Base-by-base conservation (phyloP, 1,140 invertebrate species). In the Tetragnatha versicolor region DNA sequence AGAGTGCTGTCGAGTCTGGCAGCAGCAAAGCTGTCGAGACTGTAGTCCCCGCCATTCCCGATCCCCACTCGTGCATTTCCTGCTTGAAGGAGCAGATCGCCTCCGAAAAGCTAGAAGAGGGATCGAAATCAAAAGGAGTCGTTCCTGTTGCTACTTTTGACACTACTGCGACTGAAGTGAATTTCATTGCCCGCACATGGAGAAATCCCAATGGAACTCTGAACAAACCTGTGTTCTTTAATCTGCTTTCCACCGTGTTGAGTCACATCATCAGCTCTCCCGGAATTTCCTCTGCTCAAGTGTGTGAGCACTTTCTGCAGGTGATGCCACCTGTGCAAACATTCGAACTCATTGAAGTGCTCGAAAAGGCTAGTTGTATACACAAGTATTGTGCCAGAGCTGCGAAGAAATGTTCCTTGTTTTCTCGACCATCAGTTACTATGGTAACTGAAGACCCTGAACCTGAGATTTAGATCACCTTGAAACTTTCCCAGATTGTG, bases 141-240 rank as follows among this genome's bases (percentile, higher is more conserved):
- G n/a, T n/a, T n/a, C n/a, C n/a, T n/a, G n/a, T n/a, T n/a, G n/a
- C n/a, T n/a, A n/a, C n/a, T n/a, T n/a, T n/a, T n/a, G n/a, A n/a
- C n/a, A n/a, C n/a, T n/a, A n/a, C n/a, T n/a, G n/a, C n/a, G n/a
- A n/a, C n/a, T n/a, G n/a, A n/a, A n/a, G n/a, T n/a, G n/a, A n/a
- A 66, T 53, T 83, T 81, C 47, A 25, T 82, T 14, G 55, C 79
- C 22, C 86, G 90, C 79, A 91, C 92, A 0, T 94, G 93, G 93
- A 90, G 91, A 68, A 88, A 90, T 77, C 88, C 93, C 5, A 91
- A 94, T 84, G 93, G 92, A 1, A 87, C 88, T 0, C 82, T 94
- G 1, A 93, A 94, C 85, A 86, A 89, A 29, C 85, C 89, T 49
- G 88, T 92, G 2, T 85, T 94, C 20, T 39, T 66, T n/a, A 42